Conservation (phyloP, 2,888 invertebrate genomes). For the Epinotia demarniana region DNA sequence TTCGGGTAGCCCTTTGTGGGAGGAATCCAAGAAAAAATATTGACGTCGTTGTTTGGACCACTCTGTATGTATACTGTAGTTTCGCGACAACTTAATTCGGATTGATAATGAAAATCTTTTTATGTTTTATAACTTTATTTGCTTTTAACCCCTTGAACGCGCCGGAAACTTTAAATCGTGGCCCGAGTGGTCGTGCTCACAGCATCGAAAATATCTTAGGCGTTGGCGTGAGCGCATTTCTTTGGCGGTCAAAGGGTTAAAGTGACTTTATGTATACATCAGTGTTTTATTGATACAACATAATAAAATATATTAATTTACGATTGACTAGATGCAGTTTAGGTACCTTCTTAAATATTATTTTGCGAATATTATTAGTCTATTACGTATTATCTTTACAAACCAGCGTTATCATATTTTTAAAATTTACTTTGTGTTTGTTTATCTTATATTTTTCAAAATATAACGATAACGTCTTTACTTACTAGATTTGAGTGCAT, state of each 20-base stretch:
- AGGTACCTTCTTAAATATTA: not conserved
- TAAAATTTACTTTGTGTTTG: not conserved
- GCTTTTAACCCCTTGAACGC: not conserved
- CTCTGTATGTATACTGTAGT: too few relatives aligned
- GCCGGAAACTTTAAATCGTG: too few relatives aligned
- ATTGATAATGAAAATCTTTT: not conserved
- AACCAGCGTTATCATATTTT: not conserved
- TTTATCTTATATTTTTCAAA: not conserved
- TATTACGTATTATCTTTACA: conserved; percentile 22
- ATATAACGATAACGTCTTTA: not conserved
- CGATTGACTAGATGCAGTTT: conserved; percentile 15
- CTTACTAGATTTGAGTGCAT: not conserved
- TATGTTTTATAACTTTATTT: not conserved
- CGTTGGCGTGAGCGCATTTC: too few relatives aligned
- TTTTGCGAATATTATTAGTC: not conserved
- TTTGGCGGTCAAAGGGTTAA: too few relatives aligned
- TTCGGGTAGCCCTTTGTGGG: too few relatives aligned
- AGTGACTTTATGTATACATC: not conserved
- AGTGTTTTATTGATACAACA: not conserved
- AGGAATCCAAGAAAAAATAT: too few relatives aligned
- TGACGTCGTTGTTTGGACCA: too few relatives aligned
- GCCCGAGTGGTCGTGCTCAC: too few relatives aligned
- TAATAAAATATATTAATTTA: not conserved
- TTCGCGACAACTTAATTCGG: not conserved
- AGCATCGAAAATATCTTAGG: too few relatives aligned